These are phyloP conservation scores for Botrylloides violaceus DNA, from an alignment of 23 tunicate species.

Conservation along the genomic window DNA sequence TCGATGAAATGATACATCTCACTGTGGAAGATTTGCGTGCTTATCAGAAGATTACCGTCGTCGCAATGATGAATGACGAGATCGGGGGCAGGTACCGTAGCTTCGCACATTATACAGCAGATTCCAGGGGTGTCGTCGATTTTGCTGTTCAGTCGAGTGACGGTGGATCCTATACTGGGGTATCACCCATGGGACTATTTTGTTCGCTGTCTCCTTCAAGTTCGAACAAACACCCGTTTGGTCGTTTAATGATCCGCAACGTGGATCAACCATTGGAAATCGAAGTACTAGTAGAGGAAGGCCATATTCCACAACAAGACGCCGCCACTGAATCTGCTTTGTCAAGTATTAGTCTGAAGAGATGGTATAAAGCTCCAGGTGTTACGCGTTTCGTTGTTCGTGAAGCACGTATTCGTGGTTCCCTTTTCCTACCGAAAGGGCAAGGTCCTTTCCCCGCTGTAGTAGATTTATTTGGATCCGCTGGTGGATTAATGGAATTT, in stretches of 20 bases:
- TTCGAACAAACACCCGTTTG: neutral
- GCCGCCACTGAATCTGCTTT: neutral
- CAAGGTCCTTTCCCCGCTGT: conserved; percentile 21
- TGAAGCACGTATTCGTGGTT: conserved; percentile 2
- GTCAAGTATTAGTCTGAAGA: neutral
- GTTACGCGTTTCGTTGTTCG: neutral
- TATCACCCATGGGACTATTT: conserved; percentile 7
- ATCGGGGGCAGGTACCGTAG: neutral
- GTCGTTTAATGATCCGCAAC: neutral
- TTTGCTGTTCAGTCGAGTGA: neutral
- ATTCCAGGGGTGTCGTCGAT: neutral
- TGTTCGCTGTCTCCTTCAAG: conserved; percentile 5
- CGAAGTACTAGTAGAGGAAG: neutral
- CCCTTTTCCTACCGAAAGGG: conserved; percentile 11
- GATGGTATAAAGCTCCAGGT: conserved; percentile 12
- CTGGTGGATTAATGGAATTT: conserved; percentile 23
- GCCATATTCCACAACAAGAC: neutral
- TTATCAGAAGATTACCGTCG: neutral
- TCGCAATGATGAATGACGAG: neutral
- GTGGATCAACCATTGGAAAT: neutral
- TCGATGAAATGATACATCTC: neutral
- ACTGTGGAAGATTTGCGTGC: neutral
- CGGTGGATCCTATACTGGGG: conserved; percentile 9
- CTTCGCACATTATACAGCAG: conserved; percentile 1
- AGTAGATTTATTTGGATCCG: conserved; percentile 11